Conservation (phyloP, 2,888 invertebrate genomes). For the Arge pagana region DNA sequence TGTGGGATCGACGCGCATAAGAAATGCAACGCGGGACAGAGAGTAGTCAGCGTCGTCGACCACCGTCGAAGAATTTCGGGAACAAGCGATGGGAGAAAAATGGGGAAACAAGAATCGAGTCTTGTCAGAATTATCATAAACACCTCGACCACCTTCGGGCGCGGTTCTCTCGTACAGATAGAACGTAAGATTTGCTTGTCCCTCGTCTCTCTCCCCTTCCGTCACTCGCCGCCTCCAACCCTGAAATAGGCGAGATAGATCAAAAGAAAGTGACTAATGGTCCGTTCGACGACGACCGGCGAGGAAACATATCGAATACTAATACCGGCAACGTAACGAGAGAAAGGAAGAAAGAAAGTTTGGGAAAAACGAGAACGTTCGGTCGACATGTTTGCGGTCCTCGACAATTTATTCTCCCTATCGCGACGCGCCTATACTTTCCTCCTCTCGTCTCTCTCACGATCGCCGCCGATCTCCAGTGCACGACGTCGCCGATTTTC, state of each 20-base stretch:
- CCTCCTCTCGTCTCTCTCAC: too few species aligned
- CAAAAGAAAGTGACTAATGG: constrained; percentile 51
- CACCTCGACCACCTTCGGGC: constrained; percentile 42
- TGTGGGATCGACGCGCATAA: too few species aligned
- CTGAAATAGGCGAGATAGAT: constrained; percentile 35
- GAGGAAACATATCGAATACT: neutral
- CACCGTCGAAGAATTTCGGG: too few species aligned
- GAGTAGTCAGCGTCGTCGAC: too few species aligned
- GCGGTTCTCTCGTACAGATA: constrained; percentile 30
- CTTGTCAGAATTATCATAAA: constrained; percentile 48
- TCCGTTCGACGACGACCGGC: constrained; percentile 26
- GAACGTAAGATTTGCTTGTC: constrained; percentile 43
- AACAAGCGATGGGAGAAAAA: neutral
- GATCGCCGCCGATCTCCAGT: too few species aligned
- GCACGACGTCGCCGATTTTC: too few species aligned
- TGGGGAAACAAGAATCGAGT: constrained; percentile 14
- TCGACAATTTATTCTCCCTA: neutral
- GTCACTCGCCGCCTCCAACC: neutral
- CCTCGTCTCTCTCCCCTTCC: constrained; percentile 25
- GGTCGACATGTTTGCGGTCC: too few species aligned
- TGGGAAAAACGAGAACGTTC: neutral
- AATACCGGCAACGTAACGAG: constrained; percentile 1
- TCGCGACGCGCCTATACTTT: neutral
- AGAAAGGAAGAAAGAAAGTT: constrained; percentile 2
- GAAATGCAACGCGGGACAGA: too few species aligned